These are phyloP conservation scores for Malurus melanocephalus DNA, from an alignment of 2,113 vertebrate genomes.

Conservation along the genomic window DNA sequence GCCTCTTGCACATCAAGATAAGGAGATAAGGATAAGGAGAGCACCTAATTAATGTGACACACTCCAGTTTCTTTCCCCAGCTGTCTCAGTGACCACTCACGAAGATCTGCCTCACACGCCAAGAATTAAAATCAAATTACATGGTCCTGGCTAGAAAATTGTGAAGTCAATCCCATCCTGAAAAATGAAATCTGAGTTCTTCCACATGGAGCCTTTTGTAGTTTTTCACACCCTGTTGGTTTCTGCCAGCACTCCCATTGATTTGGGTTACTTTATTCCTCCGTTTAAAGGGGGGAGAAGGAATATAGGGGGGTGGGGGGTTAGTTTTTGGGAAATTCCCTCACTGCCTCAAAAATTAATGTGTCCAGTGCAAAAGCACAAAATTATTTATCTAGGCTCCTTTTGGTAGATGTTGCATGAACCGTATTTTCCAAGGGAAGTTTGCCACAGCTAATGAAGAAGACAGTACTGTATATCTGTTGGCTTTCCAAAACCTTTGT, in stretches of 20 bases:
- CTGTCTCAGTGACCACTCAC: slow-evolving; percentile 74
- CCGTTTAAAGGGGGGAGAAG: neutral
- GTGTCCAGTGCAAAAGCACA: neutral
- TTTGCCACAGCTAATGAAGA: neutral
- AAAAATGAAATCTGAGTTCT: slow-evolving; percentile 58
- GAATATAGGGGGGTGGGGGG: neutral
- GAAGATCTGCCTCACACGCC: slow-evolving; percentile 71
- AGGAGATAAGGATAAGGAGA: slow-evolving; percentile 51
- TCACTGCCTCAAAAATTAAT: neutral
- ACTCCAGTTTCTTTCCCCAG: slow-evolving; percentile 67
- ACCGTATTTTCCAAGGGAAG: neutral
- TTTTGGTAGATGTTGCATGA: neutral
- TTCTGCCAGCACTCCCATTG: slow-evolving; percentile 34
- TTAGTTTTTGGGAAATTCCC: neutral
- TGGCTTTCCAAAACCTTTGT: neutral
- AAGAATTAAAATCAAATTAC: slow-evolving; percentile 66
- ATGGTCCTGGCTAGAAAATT: slow-evolving; percentile 57
- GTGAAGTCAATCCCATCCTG: slow-evolving; percentile 25
- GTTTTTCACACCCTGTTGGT: slow-evolving; percentile 38
- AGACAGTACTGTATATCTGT: neutral
- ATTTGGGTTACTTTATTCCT: slow-evolving; percentile 20
- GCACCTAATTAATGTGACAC: slow-evolving; percentile 79
- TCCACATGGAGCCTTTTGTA: slow-evolving; percentile 7
- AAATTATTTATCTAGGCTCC: neutral
- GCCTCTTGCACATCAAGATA: neutral